These are phyloP conservation scores for Epiblema foenella DNA, from an alignment of 2,888 invertebrate species.

Conservation along the genomic window DNA sequence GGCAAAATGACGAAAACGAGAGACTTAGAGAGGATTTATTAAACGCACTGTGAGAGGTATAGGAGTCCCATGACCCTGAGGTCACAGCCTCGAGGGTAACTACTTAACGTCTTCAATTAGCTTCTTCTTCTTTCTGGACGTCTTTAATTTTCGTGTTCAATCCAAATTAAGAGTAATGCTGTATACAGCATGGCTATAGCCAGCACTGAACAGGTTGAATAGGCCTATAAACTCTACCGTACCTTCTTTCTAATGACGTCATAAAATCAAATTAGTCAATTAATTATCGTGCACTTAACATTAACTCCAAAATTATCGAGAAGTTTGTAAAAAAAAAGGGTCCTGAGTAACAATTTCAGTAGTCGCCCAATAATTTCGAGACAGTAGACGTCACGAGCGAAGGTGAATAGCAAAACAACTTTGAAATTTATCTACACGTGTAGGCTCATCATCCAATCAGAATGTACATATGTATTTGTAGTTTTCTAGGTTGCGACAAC, in stretches of 20 bases:
- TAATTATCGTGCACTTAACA: not conserved
- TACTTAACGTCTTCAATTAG: too few species aligned
- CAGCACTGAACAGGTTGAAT: too few species aligned
- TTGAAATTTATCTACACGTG: constrained; percentile 27
- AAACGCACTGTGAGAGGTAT: too few species aligned
- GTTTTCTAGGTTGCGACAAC: not conserved
- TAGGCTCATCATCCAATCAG: not conserved
- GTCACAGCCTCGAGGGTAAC: too few species aligned
- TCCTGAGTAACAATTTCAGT: constrained; percentile 9
- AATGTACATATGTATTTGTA: not conserved
- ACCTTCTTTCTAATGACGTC: not conserved
- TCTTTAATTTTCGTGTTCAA: too few species aligned
- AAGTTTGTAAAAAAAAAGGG: not conserved
- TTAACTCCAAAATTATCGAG: not conserved
- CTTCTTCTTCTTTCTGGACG: too few species aligned
- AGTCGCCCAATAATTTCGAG: constrained; percentile 10
- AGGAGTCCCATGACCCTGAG: too few species aligned
- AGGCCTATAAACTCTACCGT: too few species aligned
- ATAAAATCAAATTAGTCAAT: not conserved
- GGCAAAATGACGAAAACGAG: too few species aligned
- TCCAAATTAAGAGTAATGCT: too few species aligned
- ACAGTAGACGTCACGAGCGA: constrained; percentile 5
- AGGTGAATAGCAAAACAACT: constrained; percentile 18
- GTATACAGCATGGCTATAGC: too few species aligned
- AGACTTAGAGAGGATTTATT: too few species aligned